Evolutionary conservation across 2,797 vertebrate species (phyloP).

Genomic region (Sorex maritimensis): DNA sequence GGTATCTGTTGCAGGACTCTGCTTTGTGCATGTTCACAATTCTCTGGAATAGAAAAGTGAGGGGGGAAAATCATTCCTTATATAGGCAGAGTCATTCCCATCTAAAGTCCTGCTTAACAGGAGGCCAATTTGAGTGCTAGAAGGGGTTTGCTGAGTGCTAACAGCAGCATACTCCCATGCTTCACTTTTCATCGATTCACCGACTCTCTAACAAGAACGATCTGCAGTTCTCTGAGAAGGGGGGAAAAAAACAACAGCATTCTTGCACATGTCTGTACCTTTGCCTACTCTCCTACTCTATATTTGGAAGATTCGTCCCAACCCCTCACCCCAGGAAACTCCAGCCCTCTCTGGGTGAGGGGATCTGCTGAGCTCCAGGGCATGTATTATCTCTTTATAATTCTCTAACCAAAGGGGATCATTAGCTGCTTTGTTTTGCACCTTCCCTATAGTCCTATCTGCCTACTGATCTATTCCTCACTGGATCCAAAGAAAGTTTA

Average conservation of each 20-base stretch:
- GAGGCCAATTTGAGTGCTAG: neutral
- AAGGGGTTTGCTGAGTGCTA: neutral
- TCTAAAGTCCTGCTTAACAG: constrained; percentile 5
- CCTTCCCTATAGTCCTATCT: neutral
- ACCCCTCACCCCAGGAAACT: neutral
- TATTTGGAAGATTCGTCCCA: constrained; percentile 6
- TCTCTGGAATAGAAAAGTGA: constrained; percentile 1
- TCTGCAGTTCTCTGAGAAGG: neutral
- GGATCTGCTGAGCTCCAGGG: neutral
- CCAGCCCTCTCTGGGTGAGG: too few species aligned
- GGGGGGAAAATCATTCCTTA: neutral
- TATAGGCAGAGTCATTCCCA: neutral
- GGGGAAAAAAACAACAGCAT: neutral
- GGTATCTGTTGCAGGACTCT: neutral
- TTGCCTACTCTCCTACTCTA: neutral
- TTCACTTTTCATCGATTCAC: constrained; percentile 50
- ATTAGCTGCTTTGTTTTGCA: neutral
- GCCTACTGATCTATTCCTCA: constrained; percentile 9
- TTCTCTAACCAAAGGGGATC: neutral
- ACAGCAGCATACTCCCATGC: neutral
- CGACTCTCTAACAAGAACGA: neutral
- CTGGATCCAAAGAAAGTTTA: constrained; percentile 11
- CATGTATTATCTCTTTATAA: neutral
- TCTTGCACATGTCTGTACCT: neutral
- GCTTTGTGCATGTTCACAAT: neutral